Evolutionary conservation across 2,113 vertebrate genomes (phyloP).

Genomic region (Papio anubis): DNA sequence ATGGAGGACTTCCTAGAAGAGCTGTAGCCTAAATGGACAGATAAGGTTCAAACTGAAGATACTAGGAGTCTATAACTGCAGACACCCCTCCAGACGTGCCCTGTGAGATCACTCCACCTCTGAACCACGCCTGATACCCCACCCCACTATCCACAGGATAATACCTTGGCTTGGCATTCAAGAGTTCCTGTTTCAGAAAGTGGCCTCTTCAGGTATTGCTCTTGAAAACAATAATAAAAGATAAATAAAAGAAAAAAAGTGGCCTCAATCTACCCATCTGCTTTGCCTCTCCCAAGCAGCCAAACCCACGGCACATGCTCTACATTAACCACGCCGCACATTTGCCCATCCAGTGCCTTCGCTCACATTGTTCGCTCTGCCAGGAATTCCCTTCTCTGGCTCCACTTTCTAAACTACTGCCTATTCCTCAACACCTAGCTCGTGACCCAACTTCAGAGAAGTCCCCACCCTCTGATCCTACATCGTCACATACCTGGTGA

Average conservation of each 20-base stretch:
- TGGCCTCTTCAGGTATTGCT: not conserved
- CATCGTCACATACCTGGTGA: not conserved
- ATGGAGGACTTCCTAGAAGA: conserved; percentile 22
- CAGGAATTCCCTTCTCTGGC: not conserved
- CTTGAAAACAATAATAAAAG: too few relatives aligned
- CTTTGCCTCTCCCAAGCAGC: not conserved
- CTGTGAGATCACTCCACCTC: not conserved
- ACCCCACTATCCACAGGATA: not conserved
- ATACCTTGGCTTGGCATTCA: not conserved
- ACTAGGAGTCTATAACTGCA: not conserved
- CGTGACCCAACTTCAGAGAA: not conserved
- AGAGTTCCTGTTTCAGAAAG: not conserved
- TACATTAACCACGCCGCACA: not conserved
- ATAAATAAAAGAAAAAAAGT: not conserved
- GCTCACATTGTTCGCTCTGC: not conserved
- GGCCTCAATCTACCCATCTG: not conserved
- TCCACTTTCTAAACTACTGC: not conserved
- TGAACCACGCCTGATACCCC: not conserved
- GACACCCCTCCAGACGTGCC: not conserved
- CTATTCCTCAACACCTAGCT: not conserved
- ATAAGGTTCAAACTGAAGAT: not conserved
- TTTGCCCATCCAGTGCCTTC: not conserved
- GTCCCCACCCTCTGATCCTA: not conserved
- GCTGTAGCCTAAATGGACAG: not conserved
- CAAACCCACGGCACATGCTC: not conserved